Base-by-base conservation (phyloP, 2,113 vertebrate species). In the Mionectes macconnelli region DNA sequence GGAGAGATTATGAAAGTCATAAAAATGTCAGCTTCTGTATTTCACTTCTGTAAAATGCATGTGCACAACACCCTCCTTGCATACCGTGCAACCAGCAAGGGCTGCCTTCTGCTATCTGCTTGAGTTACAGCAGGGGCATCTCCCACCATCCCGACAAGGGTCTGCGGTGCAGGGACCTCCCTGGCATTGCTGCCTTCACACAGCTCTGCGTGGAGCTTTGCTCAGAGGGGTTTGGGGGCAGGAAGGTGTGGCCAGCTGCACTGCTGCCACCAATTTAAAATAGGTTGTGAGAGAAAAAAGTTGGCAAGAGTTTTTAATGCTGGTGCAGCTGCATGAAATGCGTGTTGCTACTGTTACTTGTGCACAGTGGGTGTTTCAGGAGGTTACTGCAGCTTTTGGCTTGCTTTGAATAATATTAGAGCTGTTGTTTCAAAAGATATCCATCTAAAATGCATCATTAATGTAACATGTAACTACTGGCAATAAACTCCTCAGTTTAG, bases 1-100 rank as follows among this genome's bases (percentile, higher is more conserved):
- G 74, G 40, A 79, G 33, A 96, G 76, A 93, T 97, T 92, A 84
- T 70, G 68, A 78, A 93, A 97, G 78, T 40, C 75, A 94, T 96
- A 94, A 96, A 96, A 92, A 88, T 19, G 33, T 90, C 95, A 92
- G 35, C 87, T 95, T 87, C 89, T 92, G 39, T 79, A 67, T 94
- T 95, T 89, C 91, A 90, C 6, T 92, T 84, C 90, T 92, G 75
- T 76, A 92, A 94, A 90, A 55, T 28, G 50, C 73, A 87, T 3
- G 4, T 49, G 56, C 59, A 90, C 44, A 77, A 24, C 3, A 2
- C 25, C 73, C 70, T 82, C 66, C 52, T 69, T 2, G 1, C 53
- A 72, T 12, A 78, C 76, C 69, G 78, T 64, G 30, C 42, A 79
- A 21, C 40, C 64, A 81, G 68, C 64, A 25, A 52, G 47, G 80